Conservation (phyloP, 2,888 invertebrate genomes). For the Sisyra nigra region DNA sequence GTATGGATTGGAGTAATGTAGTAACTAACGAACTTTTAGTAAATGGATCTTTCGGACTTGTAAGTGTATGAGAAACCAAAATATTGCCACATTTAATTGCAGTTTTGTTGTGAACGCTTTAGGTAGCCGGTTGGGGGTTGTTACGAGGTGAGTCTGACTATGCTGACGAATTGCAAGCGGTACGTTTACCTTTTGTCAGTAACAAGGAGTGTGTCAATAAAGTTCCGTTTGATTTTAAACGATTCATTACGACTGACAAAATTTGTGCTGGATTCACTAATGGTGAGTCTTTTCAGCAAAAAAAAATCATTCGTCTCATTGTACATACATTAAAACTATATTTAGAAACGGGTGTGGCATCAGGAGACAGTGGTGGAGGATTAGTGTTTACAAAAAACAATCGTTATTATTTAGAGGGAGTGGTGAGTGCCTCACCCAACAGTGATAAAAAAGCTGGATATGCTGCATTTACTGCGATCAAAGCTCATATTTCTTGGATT, state of each 20-base stretch:
- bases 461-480: too few species aligned
- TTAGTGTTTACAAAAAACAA: not conserved
- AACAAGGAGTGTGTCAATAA: not conserved
- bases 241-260: not conserved
- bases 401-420: too few species aligned
- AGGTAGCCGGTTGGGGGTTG: not conserved
- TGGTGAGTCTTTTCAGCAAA: not conserved
- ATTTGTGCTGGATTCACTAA: not conserved
- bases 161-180: not conserved
- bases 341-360: constrained; percentile 1
- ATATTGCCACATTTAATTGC: not conserved
- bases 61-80: not conserved
- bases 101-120: not conserved
- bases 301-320: not conserved
- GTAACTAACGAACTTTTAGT: too few species aligned
- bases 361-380: constrained; percentile 3
- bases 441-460: too few species aligned
- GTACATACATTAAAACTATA: too few species aligned
- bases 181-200: not conserved
- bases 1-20: too few species aligned
- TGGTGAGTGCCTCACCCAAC: too few species aligned
- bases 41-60: too few species aligned
- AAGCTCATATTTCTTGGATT: too few species aligned
- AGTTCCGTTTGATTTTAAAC: not conserved
- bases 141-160: not conserved